phyloP scores from a whole-genome alignment of 2,113 vertebrate species.

The Pyxicephalus adspersus region DNA sequence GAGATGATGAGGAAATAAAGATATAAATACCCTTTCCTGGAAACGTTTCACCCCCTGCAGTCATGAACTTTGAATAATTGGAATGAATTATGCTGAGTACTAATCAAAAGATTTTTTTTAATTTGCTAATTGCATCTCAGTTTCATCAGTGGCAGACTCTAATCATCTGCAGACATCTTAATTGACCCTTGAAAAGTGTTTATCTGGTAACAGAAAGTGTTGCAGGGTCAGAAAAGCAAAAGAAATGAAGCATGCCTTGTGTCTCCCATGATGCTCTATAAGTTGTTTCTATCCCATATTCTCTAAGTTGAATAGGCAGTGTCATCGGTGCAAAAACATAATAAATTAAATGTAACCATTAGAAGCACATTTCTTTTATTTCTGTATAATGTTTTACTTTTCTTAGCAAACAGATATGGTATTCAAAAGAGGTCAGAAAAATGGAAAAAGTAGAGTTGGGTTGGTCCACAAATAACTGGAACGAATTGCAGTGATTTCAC shows the following conservation, averaged over 20 bases:
- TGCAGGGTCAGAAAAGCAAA: constrained; percentile 63
- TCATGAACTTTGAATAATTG: constrained; percentile 87
- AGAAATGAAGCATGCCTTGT: constrained; percentile 12
- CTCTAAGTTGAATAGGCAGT: too few relatives aligned
- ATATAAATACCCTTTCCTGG: constrained; percentile 85
- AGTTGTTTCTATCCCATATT: too few relatives aligned
- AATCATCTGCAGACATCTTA: constrained; percentile 83
- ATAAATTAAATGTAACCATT: too few relatives aligned
- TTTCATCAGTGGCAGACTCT: constrained; percentile 82
- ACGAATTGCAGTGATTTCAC: too few relatives aligned
- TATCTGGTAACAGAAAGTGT: constrained; percentile 66
- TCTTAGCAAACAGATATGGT: too few relatives aligned
- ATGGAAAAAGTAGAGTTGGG: too few relatives aligned
- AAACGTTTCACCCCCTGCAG: constrained; percentile 80
- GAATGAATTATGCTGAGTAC: constrained; percentile 83
- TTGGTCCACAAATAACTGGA: too few relatives aligned
- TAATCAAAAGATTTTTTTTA: constrained; percentile 79
- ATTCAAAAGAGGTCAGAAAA: too few relatives aligned
- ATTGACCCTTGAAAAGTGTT: constrained; percentile 79
- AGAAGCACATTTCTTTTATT: too few relatives aligned
- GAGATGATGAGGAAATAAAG: constrained; percentile 75
- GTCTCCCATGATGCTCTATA: background rate
- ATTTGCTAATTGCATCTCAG: constrained; percentile 82
- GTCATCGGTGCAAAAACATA: too few relatives aligned
- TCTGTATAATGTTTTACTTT: too few relatives aligned